A percentile compares a stretch with the other conserved stretches of the same genome.
Conservation (phyloP, 2,888 invertebrate species). For the Dynastes hyllus region DNA sequence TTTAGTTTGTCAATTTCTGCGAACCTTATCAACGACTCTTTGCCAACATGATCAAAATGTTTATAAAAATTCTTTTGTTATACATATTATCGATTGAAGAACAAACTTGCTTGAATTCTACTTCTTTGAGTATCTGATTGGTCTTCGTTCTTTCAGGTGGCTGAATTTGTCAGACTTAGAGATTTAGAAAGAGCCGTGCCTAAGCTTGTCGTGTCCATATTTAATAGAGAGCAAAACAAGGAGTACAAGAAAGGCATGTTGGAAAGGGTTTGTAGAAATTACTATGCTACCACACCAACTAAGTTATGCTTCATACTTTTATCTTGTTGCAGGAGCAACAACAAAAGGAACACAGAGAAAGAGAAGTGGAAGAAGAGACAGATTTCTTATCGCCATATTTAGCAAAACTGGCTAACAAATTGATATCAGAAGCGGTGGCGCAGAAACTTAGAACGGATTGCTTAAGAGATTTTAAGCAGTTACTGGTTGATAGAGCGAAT, state of each 20-base stretch:
- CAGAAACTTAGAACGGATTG: constrained; percentile 75
- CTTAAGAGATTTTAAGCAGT: constrained; percentile 79
- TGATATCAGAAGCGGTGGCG: constrained; percentile 70
- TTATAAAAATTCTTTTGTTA: too few species aligned
- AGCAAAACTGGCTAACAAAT: constrained; percentile 74
- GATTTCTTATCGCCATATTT: constrained; percentile 80
- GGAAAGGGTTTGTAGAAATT: constrained; percentile 68
- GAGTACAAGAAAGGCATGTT: constrained; percentile 72
- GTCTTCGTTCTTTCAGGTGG: constrained; percentile 62
- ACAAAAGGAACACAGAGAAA: constrained; percentile 73
- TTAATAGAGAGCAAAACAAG: constrained; percentile 74
- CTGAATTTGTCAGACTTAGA: constrained; percentile 71
- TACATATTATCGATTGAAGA: too few species aligned
- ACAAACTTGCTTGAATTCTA: too few species aligned
- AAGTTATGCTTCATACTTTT: background rate
- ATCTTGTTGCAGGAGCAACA: constrained; percentile 67
- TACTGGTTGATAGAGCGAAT: constrained; percentile 77
- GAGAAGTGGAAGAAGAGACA: constrained; percentile 77
- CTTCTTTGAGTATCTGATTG: constrained; percentile 1
- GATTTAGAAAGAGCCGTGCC: constrained; percentile 72
- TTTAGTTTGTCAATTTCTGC: too few species aligned
- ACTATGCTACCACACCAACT: background rate
- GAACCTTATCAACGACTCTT: too few species aligned
- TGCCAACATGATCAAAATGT: too few species aligned
- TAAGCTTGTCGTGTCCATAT: constrained; percentile 73